These are phyloP conservation scores for Drosophila limbata DNA, from an alignment of 2,888 invertebrate species.

Conservation along the genomic window DNA sequence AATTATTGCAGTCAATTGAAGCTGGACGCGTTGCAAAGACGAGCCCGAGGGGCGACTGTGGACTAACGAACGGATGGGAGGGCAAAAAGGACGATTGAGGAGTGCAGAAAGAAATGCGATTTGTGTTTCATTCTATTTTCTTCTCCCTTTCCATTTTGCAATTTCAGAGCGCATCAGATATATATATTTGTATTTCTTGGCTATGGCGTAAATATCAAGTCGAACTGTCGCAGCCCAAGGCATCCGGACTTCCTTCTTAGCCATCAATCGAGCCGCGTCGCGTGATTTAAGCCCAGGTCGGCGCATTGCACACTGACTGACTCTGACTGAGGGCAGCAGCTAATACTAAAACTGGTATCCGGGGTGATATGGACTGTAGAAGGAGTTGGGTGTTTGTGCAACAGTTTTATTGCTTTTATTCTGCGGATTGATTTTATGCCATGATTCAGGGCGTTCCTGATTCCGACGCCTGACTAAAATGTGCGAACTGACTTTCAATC, in stretches of 20 bases:
- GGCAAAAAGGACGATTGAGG: background rate
- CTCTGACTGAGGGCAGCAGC: conserved; percentile 60
- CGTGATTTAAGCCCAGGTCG: conserved; percentile 53
- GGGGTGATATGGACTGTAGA: background rate
- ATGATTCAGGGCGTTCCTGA: conserved; percentile 59
- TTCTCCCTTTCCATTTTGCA: conserved; percentile 17
- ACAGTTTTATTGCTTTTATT: conserved; percentile 75
- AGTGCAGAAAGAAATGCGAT: conserved; percentile 14
- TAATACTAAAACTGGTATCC: conserved; percentile 33
- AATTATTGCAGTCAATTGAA: conserved; percentile 82
- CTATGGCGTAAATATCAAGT: conserved; percentile 44
- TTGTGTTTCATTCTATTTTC: conserved; percentile 18
- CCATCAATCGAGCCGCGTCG: conserved; percentile 51
- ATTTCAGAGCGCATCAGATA: conserved; percentile 44
- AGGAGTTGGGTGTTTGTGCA: conserved; percentile 30
- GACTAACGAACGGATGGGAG: background rate
- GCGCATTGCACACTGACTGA: conserved; percentile 47
- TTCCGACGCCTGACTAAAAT: conserved; percentile 46
- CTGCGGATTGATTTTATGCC: conserved; percentile 70
- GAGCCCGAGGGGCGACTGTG: background rate
- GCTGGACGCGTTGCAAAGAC: conserved; percentile 46
- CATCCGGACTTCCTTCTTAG: conserved; percentile 37
- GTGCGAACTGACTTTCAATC: conserved; percentile 82
- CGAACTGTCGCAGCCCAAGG: conserved; percentile 31
- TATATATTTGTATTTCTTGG: conserved; percentile 67